These are phyloP conservation scores for Lipophrys pholis DNA, from an alignment of 2,113 vertebrate species.

Conservation along the genomic window DNA sequence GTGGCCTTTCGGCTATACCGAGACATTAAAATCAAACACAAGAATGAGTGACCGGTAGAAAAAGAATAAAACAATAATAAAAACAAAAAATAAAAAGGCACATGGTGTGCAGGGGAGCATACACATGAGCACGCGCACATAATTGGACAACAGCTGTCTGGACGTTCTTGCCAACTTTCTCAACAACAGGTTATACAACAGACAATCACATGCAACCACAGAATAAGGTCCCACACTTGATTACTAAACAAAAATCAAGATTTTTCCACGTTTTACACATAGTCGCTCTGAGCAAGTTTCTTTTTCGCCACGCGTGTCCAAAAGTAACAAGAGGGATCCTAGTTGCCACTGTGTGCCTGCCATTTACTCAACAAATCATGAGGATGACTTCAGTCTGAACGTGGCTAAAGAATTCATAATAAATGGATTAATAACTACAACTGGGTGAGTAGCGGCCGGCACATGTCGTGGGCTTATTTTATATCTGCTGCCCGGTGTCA, in stretches of 20 bases:
- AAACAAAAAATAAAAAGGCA: constrained; percentile 69
- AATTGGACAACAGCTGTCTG: constrained; percentile 27
- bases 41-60: constrained; percentile 27
- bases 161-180: constrained; percentile 48
- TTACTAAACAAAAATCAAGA: constrained; percentile 17
- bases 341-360: constrained; percentile 4
- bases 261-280: constrained; percentile 34
- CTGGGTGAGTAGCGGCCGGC: constrained; percentile 46
- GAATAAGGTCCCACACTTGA: constrained; percentile 50
- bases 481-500: constrained; percentile 6
- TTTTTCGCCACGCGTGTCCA: background rate
- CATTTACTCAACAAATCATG: constrained; percentile 27
- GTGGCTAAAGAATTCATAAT: constrained; percentile 34
- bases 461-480: constrained; percentile 27
- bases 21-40: constrained; percentile 49
- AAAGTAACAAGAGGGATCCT: constrained; percentile 17
- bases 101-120: constrained; percentile 62
- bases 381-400: constrained; percentile 31
- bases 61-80: constrained; percentile 22
- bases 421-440: constrained; percentile 41
- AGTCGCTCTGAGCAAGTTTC: constrained; percentile 29
- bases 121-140: constrained; percentile 31
- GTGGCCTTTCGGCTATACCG: constrained; percentile 30
- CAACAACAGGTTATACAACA: constrained; percentile 53
- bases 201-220: constrained; percentile 74